These are phyloP conservation scores for Petrophora chlorosata DNA, from an alignment of 2,888 invertebrate species.

Conservation along the genomic window DNA sequence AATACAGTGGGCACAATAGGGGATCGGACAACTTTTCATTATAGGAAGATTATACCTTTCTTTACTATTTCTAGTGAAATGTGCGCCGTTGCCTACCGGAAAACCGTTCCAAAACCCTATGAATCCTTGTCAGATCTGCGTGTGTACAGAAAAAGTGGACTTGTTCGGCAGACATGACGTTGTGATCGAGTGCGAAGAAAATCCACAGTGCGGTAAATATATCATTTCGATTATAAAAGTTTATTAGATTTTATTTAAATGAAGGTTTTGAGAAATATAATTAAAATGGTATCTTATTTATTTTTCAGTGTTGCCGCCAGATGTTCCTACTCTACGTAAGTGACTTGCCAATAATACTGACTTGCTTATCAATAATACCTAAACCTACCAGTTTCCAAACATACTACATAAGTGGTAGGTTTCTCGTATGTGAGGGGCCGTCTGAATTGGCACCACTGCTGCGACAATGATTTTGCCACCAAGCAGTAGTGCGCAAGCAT, in stretches of 20 bases:
- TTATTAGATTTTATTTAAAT: neutral
- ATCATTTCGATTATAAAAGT: neutral
- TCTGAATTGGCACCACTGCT: no score
- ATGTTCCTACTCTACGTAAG: slow-evolving; percentile 28
- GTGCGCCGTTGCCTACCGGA: slow-evolving; percentile 60
- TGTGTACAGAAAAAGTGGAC: slow-evolving; percentile 48
- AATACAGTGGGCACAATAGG: no score
- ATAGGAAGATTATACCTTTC: no score
- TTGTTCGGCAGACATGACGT: slow-evolving; percentile 48
- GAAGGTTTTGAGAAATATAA: neutral
- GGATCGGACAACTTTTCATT: no score
- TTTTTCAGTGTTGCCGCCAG: slow-evolving; percentile 23
- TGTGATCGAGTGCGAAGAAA: slow-evolving; percentile 58
- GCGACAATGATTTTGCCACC: no score
- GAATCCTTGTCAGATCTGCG: slow-evolving; percentile 69
- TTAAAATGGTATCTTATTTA: neutral
- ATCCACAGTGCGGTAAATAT: slow-evolving; percentile 59
- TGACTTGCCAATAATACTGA: no score
- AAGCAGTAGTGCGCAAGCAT: no score
- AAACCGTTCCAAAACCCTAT: slow-evolving; percentile 62
- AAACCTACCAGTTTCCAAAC: no score
- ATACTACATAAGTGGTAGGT: no score
- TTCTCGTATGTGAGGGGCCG: no score
- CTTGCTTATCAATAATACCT: no score
- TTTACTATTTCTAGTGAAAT: slow-evolving; percentile 47